These are phyloP conservation scores for Helicolenus hilgendorfi DNA, from an alignment of 2,797 vertebrate genomes.

Conservation along the genomic window DNA sequence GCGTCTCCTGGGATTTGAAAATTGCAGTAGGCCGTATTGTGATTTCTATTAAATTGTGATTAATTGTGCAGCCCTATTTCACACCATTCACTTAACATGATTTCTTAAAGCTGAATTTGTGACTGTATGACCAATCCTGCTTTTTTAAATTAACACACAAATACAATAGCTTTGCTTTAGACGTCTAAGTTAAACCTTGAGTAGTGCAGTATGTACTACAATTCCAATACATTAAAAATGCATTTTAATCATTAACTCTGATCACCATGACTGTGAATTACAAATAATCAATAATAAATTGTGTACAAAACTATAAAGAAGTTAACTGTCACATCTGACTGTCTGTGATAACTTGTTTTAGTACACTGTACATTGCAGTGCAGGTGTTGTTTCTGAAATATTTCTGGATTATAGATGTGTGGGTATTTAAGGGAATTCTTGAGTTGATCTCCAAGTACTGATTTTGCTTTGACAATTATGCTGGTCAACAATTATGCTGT, in stretches of 20 bases:
- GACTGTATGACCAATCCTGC: neutral
- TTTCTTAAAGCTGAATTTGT: neutral
- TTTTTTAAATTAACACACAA: neutral
- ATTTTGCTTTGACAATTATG: neutral
- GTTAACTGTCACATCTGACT: neutral
- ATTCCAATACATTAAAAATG: neutral
- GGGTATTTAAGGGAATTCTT: neutral
- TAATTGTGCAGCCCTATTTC: neutral
- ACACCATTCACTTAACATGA: neutral
- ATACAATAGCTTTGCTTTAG: neutral
- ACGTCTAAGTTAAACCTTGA: neutral
- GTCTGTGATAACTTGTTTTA: neutral
- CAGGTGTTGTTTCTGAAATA: neutral
- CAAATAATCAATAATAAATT: neutral
- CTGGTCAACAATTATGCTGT: neutral
- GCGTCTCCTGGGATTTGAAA: too few relatives aligned
- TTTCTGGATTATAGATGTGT: too few relatives aligned
- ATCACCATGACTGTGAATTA: neutral
- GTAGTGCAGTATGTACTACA: neutral
- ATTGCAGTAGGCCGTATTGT: too few relatives aligned
- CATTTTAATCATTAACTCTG: neutral
- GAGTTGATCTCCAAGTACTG: neutral
- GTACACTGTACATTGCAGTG: too few relatives aligned
- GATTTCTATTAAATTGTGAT: too few relatives aligned
- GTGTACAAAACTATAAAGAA: neutral